A percentile compares a stretch with the other conserved stretches of the same genome.
Conservation (phyloP, 2,797 vertebrate genomes). For the Spinus pinus region DNA sequence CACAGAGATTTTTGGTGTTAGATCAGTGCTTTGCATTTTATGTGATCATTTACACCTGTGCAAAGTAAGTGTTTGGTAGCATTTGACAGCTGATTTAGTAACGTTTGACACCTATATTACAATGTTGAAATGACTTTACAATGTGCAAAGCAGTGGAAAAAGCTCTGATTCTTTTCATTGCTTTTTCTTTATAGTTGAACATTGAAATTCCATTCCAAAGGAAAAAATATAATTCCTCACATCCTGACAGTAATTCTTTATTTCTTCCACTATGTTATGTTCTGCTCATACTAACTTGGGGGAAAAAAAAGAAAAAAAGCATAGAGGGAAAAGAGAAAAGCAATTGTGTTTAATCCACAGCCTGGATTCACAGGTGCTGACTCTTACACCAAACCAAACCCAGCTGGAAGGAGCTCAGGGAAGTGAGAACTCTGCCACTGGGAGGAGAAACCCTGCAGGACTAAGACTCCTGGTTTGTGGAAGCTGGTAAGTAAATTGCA, state of each 20-base stretch:
- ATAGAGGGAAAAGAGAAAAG: neutral
- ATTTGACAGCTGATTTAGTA: constrained; percentile 58
- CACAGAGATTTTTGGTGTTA: neutral
- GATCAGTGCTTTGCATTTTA: constrained; percentile 36
- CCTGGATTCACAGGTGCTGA: neutral
- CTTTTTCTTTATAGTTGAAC: neutral
- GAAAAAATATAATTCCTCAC: neutral
- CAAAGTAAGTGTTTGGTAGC: constrained; percentile 24
- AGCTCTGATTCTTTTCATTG: neutral
- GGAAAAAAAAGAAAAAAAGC: neutral
- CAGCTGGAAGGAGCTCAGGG: neutral
- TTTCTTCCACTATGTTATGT: neutral
- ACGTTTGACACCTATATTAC: constrained; percentile 37
- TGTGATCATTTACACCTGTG: constrained; percentile 24
- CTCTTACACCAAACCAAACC: neutral
- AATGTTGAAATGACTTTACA: constrained; percentile 25
- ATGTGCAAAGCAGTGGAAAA: constrained; percentile 35
- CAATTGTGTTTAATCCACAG: neutral
- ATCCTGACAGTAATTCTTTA: neutral
- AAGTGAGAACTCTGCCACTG: neutral
- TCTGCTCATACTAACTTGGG: neutral
- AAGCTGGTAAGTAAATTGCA: neutral
- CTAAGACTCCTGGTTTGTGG: neutral
- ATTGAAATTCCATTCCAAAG: neutral
- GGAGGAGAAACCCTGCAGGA: neutral